Evolutionary conservation across 2,888 invertebrate genomes (phyloP).

Genomic region (Mesoligia furuncula): DNA sequence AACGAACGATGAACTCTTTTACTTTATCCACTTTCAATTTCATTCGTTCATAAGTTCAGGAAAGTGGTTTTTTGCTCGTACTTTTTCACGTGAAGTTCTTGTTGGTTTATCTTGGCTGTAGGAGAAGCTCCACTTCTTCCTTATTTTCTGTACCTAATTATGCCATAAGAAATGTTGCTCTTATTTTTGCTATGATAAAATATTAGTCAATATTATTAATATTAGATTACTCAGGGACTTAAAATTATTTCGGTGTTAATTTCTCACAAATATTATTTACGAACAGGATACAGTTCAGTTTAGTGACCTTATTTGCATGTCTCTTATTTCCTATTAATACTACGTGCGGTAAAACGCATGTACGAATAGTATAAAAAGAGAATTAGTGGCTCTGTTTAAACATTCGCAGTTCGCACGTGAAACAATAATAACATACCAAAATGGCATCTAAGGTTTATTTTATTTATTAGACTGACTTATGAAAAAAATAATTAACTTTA

Average conservation of each 20-base stretch:
- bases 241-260: background rate
- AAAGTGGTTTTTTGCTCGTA: background rate
- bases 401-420: constrained; percentile 87
- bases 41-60: background rate
- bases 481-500: background rate
- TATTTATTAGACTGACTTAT: background rate
- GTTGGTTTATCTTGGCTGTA: background rate
- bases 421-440: constrained; percentile 82
- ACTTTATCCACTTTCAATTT: background rate
- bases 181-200: background rate
- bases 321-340: constrained; percentile 42
- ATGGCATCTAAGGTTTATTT: constrained; percentile 87
- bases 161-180: too few relatives aligned
- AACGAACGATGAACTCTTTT: background rate
- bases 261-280: background rate
- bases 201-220: background rate
- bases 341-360: constrained; percentile 7
- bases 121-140: background rate
- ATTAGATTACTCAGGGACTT: background rate
- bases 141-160: background rate
- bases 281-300: constrained; percentile 32
- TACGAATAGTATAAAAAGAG: constrained; percentile 77
- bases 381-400: constrained; percentile 75
- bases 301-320: constrained; percentile 38
- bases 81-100: background rate